Evolutionary conservation across 2,888 invertebrate genomes (phyloP).

Genomic region (Metallyticus violacea): DNA sequence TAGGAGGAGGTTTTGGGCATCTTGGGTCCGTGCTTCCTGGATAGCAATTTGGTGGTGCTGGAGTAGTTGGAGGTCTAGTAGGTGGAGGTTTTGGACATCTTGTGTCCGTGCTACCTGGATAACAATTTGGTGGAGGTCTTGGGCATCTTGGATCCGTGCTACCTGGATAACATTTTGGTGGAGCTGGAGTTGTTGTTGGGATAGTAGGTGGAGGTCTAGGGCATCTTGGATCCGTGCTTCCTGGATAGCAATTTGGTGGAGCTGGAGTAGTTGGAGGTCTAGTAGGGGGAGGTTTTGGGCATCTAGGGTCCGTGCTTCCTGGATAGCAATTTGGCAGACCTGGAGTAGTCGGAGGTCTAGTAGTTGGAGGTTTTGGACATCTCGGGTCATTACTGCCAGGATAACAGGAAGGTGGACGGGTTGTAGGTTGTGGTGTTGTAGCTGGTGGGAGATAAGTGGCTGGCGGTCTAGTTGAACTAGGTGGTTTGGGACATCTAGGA

Average conservation of each 20-base stretch:
- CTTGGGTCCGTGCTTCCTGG: conserved; percentile 34
- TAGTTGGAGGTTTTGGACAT: background rate
- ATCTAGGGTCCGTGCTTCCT: conserved; percentile 40
- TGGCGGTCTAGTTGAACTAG: conserved; percentile 19
- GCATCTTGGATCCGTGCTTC: conserved; percentile 33
- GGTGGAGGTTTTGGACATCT: conserved; percentile 40
- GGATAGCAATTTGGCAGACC: background rate
- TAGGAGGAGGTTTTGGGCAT: conserved; percentile 29
- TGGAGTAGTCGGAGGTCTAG: background rate
- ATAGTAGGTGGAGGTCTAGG: conserved; percentile 26
- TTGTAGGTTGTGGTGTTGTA: too few relatives aligned
- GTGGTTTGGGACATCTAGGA: conserved; percentile 22
- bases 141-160: conserved; percentile 40
- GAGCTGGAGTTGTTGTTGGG: conserved; percentile 27
- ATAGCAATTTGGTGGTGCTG: conserved; percentile 19
- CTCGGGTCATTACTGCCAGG: too few relatives aligned
- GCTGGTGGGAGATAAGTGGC: too few relatives aligned
- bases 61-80: conserved; percentile 29
- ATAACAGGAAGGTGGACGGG: too few relatives aligned
- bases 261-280: conserved; percentile 26
- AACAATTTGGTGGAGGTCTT: conserved; percentile 16
- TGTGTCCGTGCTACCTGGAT: conserved; percentile 37
- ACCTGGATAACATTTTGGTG: conserved; percentile 39
- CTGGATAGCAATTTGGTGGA: conserved; percentile 29
- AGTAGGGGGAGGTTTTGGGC: conserved; percentile 38